Percentiles rank a stretch among this genome's conserved stretches.
These are phyloP conservation scores for Syndactyla subalaris DNA, from an alignment of 2,797 vertebrate genomes.

Conservation along the genomic window DNA sequence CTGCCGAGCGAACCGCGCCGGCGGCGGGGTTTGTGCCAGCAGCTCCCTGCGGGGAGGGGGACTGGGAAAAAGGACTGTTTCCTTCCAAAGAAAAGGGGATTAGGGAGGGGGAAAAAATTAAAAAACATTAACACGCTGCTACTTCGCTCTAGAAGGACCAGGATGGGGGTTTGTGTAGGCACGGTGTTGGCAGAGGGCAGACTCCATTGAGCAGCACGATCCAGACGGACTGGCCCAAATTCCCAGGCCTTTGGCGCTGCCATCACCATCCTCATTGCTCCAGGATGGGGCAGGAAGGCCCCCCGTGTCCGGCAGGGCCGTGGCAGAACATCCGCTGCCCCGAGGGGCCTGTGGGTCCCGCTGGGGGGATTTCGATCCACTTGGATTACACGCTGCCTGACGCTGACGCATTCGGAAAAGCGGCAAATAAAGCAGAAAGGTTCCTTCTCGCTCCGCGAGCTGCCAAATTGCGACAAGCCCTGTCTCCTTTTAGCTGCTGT, in stretches of 20 bases:
- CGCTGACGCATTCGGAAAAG: not conserved
- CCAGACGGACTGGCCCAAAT: not conserved
- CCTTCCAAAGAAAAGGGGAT: not conserved
- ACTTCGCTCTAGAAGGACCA: not conserved
- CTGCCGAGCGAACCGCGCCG: not conserved
- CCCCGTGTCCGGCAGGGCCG: not conserved
- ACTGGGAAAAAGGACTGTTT: not conserved
- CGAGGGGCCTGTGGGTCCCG: not conserved
- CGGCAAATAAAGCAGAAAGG: slow-evolving; percentile 33
- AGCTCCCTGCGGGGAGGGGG: not conserved
- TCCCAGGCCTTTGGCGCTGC: not conserved
- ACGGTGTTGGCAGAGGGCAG: not conserved
- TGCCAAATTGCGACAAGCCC: slow-evolving; percentile 42
- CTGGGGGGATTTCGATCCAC: slow-evolving; percentile 4
- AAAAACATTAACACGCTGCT: not conserved
- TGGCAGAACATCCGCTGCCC: not conserved
- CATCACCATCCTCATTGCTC: not conserved
- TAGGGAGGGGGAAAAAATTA: not conserved
- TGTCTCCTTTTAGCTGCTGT: slow-evolving; percentile 27
- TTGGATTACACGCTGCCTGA: slow-evolving; percentile 33
- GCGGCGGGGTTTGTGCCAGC: not conserved
- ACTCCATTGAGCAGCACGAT: not conserved
- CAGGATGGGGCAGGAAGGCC: not conserved
- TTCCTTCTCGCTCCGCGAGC: not conserved
- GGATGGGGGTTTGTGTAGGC: not conserved